Evolutionary conservation across 2,797 vertebrate genomes (phyloP).

Genomic region (Craterocephalus amniculus): DNA sequence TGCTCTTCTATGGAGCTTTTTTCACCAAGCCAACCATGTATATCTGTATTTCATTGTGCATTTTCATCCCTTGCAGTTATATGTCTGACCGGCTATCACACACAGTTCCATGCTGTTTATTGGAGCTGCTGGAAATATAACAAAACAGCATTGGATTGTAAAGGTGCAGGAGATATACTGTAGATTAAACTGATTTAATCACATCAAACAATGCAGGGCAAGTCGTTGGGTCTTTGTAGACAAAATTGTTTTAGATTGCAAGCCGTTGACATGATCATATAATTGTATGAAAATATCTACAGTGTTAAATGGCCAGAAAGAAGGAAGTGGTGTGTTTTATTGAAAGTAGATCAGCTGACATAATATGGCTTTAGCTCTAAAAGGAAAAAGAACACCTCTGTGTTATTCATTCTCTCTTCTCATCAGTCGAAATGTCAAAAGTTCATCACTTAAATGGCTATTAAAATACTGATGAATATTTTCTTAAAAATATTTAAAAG

Average conservation of each 20-base stretch:
- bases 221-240: not conserved
- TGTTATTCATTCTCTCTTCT: not conserved
- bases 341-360: constrained; percentile 5
- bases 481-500: not conserved
- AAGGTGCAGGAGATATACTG: constrained; percentile 16
- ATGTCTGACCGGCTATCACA: constrained; percentile 29
- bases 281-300: constrained; percentile 11
- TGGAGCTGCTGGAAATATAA: constrained; percentile 22
- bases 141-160: constrained; percentile 7
- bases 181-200: constrained; percentile 27
- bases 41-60: constrained; percentile 24
- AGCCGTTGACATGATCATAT: constrained; percentile 12
- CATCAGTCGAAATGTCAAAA: not conserved
- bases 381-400: not conserved
- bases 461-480: not conserved
- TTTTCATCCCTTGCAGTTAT: constrained; percentile 25
- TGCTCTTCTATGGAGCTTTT: constrained; percentile 15
- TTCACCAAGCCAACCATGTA: constrained; percentile 25
- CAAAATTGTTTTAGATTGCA: constrained; percentile 17
- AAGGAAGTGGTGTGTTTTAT: not conserved
- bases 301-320: constrained; percentile 14
- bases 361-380: not conserved
- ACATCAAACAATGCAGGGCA: not conserved
- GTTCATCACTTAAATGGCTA: not conserved
- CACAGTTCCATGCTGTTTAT: constrained; percentile 19